A percentile compares a stretch with the other conserved stretches of the same genome.
phyloP scores from a whole-genome alignment of 1,140 invertebrate species.

The Zaprionus nigranus region DNA sequence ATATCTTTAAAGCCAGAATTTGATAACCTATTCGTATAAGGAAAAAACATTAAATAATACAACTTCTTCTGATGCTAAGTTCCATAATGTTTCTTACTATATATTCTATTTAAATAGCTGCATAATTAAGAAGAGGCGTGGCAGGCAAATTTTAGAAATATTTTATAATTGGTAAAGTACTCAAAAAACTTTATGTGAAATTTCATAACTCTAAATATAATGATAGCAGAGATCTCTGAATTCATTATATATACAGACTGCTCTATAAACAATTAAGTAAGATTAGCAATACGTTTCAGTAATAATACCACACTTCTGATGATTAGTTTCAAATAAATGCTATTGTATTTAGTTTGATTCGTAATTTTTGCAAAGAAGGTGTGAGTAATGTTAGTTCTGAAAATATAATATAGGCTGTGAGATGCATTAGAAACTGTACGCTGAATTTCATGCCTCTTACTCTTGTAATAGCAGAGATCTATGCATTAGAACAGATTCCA shows the following conservation, averaged over 20 bases:
- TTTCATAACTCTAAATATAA: neutral
- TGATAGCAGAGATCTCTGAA: neutral
- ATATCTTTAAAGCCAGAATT: no score
- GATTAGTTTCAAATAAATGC: no score
- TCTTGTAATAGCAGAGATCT: neutral
- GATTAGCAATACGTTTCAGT: no score
- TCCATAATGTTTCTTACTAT: no score
- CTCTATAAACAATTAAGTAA: no score
- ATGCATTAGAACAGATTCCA: neutral
- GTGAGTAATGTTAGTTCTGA: fast-evolving
- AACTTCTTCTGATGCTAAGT: no score
- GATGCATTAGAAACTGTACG: neutral
- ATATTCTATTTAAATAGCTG: fast-evolving
- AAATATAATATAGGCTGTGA: neutral
- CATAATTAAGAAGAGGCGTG: no score
- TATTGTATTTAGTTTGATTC: no score
- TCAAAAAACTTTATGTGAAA: neutral
- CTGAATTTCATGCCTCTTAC: neutral
- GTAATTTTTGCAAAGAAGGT: no score
- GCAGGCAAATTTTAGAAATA: fast-evolving
- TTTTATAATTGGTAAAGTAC: neutral
- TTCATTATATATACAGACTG: neutral
- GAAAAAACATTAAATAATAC: no score
- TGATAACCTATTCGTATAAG: no score
- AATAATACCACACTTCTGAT: no score